Evolutionary conservation across 92 coral and sea anemone genomes (phyloP).

Genomic region (Heliopora coerulea): DNA sequence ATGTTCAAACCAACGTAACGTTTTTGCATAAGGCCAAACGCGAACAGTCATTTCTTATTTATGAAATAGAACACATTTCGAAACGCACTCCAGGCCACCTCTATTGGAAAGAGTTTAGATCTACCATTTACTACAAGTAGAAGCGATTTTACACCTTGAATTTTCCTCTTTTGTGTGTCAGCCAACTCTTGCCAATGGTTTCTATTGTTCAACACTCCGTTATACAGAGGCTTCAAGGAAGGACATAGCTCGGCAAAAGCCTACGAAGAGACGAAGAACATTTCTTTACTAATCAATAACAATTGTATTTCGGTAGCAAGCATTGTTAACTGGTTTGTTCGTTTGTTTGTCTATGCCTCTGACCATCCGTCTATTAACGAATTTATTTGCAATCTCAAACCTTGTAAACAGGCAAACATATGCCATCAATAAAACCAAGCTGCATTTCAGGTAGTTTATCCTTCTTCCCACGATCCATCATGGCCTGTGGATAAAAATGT

Average conservation of each 20-base stretch:
- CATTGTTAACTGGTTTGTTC: not conserved
- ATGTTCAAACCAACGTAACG: too few species aligned
- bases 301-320: not conserved
- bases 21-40: too few species aligned
- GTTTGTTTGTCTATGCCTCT: not conserved
- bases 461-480: conserved; percentile 97
- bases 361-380: not conserved
- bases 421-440: conserved; percentile 92
- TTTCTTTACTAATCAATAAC: not conserved
- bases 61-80: too few species aligned
- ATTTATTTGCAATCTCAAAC: conserved; percentile 44
- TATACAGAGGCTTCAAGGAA: conserved; percentile 63
- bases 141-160: conserved; percentile 15
- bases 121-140: too few species aligned
- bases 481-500: conserved; percentile 53
- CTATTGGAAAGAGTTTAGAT: too few species aligned
- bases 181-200: conserved; percentile 95
- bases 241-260: conserved; percentile 79
- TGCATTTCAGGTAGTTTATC: conserved; percentile 99
- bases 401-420: conserved; percentile 94
- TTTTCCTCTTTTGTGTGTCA: conserved; percentile 76
- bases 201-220: conserved; percentile 88
- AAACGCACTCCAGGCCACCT: too few species aligned
- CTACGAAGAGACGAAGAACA: conserved; percentile 35
- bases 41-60: too few species aligned